Base-by-base conservation (phyloP, 2,888 invertebrate species). In the Creontiades dilutus region DNA sequence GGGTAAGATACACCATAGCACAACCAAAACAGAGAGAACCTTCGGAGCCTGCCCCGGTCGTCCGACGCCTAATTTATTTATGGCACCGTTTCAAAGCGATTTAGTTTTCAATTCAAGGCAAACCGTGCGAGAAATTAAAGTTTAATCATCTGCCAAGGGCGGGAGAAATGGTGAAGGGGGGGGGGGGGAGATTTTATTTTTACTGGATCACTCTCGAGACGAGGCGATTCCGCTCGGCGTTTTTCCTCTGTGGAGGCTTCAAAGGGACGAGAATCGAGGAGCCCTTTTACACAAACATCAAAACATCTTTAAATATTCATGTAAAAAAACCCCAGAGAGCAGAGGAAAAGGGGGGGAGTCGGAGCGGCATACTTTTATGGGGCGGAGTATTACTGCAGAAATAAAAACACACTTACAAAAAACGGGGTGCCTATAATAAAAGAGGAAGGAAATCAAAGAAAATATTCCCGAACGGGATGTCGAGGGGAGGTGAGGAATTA, bases 121-220 rank as follows among this genome's bases (percentile, higher is more conserved):
- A 88, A 88, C 88, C 88, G 88, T 88, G 88, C 88, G 88, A 88
- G 88, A 88, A 88, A 88, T 88, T 88, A 88, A 88, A 88, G 88
- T 88, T 78, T 88, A 88, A 88, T 88, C 88, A 88, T 88, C 80
- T 55, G 75, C 86, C 75, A 28, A 75, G 86, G 75, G 75, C 78
- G 55, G 14, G 85, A 46, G 57, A 14, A 37, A n/a, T n/a, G n/a
- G n/a, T n/a, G n/a, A n/a, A n/a, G n/a, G n/a, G n/a, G n/a, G n/a
- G 85, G 68, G 23, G 19, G 16, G 81, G 46, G 37, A 75, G 86
- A 76, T 87, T 57, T 68, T 78, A 88, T 88, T 88, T 88, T 88
- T 88, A 88, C 55, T 75, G 86, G 86, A 75, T 61, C 68, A 57
- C 86, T 68, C 37, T 81, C 16, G 80, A 46, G 46, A 52, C n/a